Percentiles rank a stretch among this genome's conserved stretches.
Evolutionary conservation across 2,113 vertebrate species (phyloP).

Genomic region (Epinephelus moara): DNA sequence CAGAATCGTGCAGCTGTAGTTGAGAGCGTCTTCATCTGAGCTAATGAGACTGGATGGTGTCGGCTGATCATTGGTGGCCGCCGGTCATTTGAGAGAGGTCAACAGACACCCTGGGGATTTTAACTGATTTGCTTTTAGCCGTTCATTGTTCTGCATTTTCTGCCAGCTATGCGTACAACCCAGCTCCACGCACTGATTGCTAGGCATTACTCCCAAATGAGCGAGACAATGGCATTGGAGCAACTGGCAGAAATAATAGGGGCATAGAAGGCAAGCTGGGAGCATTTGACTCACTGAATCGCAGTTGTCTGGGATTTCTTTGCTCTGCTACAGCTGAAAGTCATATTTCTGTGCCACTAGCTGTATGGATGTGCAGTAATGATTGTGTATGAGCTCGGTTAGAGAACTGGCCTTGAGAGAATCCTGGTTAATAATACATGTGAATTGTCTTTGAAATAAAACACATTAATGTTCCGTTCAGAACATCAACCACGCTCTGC

Average conservation of each 20-base stretch:
- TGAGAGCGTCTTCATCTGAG: constrained; percentile 33
- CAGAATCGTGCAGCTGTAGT: constrained; percentile 69
- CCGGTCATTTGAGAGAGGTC: constrained; percentile 49
- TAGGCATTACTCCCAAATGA: constrained; percentile 60
- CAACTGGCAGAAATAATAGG: constrained; percentile 37
- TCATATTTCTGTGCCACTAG: neutral
- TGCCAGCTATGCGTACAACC: constrained; percentile 26
- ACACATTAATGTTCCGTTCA: neutral
- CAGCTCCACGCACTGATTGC: constrained; percentile 30
- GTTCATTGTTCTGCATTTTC: constrained; percentile 51
- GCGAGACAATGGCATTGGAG: constrained; percentile 41
- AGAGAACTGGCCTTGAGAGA: constrained; percentile 17
- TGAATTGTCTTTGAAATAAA: constrained; percentile 26
- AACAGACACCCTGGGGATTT: constrained; percentile 40
- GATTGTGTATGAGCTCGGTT: neutral
- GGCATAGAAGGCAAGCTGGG: constrained; percentile 7
- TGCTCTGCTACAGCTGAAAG: constrained; percentile 1
- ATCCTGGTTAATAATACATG: constrained; percentile 35
- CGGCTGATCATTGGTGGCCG: constrained; percentile 33
- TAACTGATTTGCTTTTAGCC: constrained; percentile 32
- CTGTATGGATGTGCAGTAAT: neutral
- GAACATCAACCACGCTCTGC: neutral
- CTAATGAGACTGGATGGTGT: constrained; percentile 40
- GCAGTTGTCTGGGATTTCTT: constrained; percentile 18
- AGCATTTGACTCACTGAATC: constrained; percentile 32